Evolutionary conservation across 2,797 vertebrate species (phyloP).

Genomic region (Betta splendens): DNA sequence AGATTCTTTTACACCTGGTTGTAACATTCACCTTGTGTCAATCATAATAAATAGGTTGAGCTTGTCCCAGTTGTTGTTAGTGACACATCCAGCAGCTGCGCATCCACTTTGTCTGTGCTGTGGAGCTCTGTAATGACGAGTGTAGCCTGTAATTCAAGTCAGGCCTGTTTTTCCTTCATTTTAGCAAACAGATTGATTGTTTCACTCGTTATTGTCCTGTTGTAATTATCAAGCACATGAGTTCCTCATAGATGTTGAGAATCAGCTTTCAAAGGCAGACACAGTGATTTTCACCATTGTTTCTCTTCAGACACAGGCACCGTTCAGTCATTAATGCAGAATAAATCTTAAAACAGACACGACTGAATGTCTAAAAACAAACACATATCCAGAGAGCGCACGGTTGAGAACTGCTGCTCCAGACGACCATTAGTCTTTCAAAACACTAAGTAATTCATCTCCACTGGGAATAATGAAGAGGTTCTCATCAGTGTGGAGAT

Average conservation of each 20-base stretch:
- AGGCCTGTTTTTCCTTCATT: slow-evolving; percentile 10
- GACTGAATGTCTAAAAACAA: slow-evolving; percentile 39
- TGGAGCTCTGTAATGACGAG: neutral
- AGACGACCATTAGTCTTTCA: slow-evolving; percentile 50
- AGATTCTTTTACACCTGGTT: slow-evolving; percentile 9
- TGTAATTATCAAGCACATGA: slow-evolving; percentile 23
- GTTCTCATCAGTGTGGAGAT: slow-evolving; percentile 72
- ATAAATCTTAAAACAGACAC: slow-evolving; percentile 24
- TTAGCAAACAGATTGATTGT: slow-evolving; percentile 14
- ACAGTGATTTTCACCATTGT: slow-evolving; percentile 7
- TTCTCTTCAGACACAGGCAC: slow-evolving; percentile 17
- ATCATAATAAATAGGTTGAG: no score
- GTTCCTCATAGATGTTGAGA: slow-evolving; percentile 7
- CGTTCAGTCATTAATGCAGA: slow-evolving; percentile 16
- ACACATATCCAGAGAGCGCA: slow-evolving; percentile 31
- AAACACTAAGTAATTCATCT: slow-evolving; percentile 58
- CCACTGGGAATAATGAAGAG: slow-evolving; percentile 64
- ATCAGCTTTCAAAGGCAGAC: neutral
- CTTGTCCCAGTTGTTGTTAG: no score
- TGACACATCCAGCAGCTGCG: no score
- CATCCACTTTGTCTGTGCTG: no score
- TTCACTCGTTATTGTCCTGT: slow-evolving; percentile 27
- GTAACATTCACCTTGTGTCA: neutral
- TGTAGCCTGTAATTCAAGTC: slow-evolving; percentile 19
- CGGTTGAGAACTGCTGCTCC: slow-evolving; percentile 17